Conservation (phyloP, 1,140 invertebrate genomes). For the Tetraneura akinire region DNA sequence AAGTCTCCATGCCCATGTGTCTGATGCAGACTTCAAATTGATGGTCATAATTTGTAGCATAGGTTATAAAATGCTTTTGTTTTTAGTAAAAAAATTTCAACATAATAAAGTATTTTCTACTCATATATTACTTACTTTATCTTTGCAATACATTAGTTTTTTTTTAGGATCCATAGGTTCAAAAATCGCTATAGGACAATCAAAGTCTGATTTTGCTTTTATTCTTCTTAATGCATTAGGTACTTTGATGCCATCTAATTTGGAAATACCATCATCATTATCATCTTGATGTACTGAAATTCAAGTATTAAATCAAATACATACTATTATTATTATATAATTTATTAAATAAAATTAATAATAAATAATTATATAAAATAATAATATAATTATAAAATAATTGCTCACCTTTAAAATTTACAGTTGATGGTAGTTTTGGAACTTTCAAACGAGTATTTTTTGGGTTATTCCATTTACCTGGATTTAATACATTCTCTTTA, state of each 20-base stretch:
- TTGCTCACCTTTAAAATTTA: slow-evolving; percentile 54
- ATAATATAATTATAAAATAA: no score
- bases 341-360: neutral
- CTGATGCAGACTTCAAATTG: no score
- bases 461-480: slow-evolving; percentile 64
- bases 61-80: no score
- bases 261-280: slow-evolving; percentile 7
- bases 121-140: slow-evolving; percentile 55
- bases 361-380: no score
- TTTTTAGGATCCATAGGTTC: slow-evolving; percentile 59
- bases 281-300: slow-evolving; percentile 53
- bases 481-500: slow-evolving; percentile 67
- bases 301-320: neutral
- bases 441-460: neutral
- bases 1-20: no score
- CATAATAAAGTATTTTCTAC: no score
- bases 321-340: neutral
- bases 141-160: slow-evolving; percentile 61
- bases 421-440: slow-evolving; percentile 52
- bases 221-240: slow-evolving; percentile 54
- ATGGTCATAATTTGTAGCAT: no score
- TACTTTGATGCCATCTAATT: slow-evolving; percentile 27
- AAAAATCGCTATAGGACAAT: slow-evolving; percentile 56
- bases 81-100: no score
- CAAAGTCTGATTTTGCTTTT: slow-evolving; percentile 52